phyloP scores from a whole-genome alignment of 2,797 vertebrate genomes.

The Euthynnus affinis region DNA sequence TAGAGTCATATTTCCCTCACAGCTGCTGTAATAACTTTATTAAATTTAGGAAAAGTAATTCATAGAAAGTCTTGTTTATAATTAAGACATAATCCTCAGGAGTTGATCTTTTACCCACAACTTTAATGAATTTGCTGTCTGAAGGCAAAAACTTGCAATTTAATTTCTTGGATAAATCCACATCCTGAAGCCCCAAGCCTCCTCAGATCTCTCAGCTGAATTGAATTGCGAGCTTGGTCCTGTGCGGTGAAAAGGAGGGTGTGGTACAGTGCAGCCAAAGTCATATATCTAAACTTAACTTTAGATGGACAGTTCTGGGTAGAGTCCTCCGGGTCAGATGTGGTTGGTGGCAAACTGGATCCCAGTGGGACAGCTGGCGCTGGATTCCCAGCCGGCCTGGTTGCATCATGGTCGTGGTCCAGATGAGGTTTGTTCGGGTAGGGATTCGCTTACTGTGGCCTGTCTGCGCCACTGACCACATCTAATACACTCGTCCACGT shows the following conservation, averaged over 20 bases:
- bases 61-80: conserved; percentile 21
- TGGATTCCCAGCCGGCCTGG: conserved; percentile 38
- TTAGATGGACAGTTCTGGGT: conserved; percentile 68
- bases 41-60: conserved; percentile 23
- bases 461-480: conserved; percentile 66
- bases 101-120: conserved; percentile 5
- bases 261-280: conserved; percentile 70
- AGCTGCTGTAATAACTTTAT: conserved; percentile 46
- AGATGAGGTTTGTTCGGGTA: conserved; percentile 45
- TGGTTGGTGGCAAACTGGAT: conserved; percentile 72
- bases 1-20: conserved; percentile 3
- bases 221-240: conserved; percentile 55
- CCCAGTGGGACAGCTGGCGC: conserved; percentile 74
- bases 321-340: conserved; percentile 72
- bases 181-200: conserved; percentile 1
- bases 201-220: conserved; percentile 10
- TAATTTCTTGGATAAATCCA: conserved; percentile 9
- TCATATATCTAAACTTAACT: conserved; percentile 80
- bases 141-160: conserved; percentile 6
- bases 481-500: conserved; percentile 63
- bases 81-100: neutral
- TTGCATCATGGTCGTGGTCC: conserved; percentile 71
- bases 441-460: conserved; percentile 39
- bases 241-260: conserved; percentile 76
- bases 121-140: conserved; percentile 17